These are phyloP conservation scores for Drosophila athabasca DNA, from an alignment of 1,140 invertebrate genomes.

Conservation along the genomic window DNA sequence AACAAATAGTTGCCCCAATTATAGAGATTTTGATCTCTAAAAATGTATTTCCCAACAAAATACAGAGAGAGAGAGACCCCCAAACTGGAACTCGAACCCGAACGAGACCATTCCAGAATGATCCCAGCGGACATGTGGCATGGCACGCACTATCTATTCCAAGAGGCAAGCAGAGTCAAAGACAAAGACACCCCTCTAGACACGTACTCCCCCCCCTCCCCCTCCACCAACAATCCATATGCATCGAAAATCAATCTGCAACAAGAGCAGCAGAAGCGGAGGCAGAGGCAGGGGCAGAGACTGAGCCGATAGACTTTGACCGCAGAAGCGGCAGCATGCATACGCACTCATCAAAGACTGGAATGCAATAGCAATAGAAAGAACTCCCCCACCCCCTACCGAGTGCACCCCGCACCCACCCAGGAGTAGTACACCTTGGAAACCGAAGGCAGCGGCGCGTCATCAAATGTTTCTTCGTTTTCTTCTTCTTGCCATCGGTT, in stretches of 20 bases:
- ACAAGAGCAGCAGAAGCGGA: constrained; percentile 6
- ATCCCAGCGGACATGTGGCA: constrained; percentile 29
- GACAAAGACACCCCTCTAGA: not conserved
- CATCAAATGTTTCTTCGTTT: constrained; percentile 22
- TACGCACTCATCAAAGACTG: too few species aligned
- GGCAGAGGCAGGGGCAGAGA: not conserved
- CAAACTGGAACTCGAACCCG: too few species aligned
- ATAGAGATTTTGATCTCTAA: constrained; percentile 13
- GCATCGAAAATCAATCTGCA: constrained; percentile 55
- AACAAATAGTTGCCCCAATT: constrained; percentile 18
- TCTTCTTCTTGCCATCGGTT: constrained; percentile 68
- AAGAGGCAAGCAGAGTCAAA: too few species aligned
- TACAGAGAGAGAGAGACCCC: not conserved
- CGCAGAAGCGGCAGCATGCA: too few species aligned
- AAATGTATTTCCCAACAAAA: constrained; percentile 30
- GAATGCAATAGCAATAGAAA: too few species aligned
- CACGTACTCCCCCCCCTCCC: not conserved
- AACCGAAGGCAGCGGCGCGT: constrained; percentile 4
- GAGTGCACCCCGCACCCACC: too few species aligned
- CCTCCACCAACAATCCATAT: constrained; percentile 2
- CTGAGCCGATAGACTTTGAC: too few species aligned
- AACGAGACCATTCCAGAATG: constrained; percentile 5
- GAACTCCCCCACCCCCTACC: too few species aligned
- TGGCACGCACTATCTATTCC: constrained; percentile 19
- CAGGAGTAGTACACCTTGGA: too few species aligned